These are phyloP conservation scores for Pristis pectinata DNA, from an alignment of 2,797 vertebrate species.

Conservation along the genomic window DNA sequence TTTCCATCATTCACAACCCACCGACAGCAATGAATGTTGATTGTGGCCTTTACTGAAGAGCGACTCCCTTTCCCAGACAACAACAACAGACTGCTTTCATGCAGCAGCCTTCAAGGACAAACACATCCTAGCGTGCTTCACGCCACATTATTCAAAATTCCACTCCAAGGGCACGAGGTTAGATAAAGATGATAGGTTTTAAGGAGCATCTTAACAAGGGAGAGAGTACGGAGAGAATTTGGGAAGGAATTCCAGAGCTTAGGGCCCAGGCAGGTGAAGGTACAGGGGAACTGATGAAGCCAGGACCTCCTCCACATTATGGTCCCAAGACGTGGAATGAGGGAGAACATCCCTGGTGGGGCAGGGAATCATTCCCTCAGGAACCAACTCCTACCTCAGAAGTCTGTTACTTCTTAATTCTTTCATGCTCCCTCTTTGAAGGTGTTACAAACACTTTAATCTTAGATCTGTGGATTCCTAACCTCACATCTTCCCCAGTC, in stretches of 20 bases:
- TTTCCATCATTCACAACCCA: slow-evolving; percentile 52
- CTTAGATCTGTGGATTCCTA: background rate
- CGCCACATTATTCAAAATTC: background rate
- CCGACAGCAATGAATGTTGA: slow-evolving; percentile 60
- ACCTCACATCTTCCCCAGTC: too few species aligned
- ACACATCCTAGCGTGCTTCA: background rate
- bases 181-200: background rate
- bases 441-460: background rate
- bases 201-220: background rate
- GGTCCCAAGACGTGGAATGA: background rate
- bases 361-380: background rate
- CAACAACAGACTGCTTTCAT: background rate
- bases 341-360: background rate
- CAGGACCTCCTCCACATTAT: background rate
- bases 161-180: too few species aligned
- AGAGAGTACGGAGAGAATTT: background rate
- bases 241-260: background rate
- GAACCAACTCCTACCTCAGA: background rate
- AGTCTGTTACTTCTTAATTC: background rate
- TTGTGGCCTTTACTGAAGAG: slow-evolving; percentile 50
- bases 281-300: slow-evolving; percentile 39
- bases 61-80: slow-evolving; percentile 31
- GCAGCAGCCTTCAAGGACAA: background rate
- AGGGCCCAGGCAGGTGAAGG: background rate
- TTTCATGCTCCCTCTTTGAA: background rate